Base-by-base conservation (phyloP, 2,888 invertebrate genomes). In the Criorhina ranunculi region DNA sequence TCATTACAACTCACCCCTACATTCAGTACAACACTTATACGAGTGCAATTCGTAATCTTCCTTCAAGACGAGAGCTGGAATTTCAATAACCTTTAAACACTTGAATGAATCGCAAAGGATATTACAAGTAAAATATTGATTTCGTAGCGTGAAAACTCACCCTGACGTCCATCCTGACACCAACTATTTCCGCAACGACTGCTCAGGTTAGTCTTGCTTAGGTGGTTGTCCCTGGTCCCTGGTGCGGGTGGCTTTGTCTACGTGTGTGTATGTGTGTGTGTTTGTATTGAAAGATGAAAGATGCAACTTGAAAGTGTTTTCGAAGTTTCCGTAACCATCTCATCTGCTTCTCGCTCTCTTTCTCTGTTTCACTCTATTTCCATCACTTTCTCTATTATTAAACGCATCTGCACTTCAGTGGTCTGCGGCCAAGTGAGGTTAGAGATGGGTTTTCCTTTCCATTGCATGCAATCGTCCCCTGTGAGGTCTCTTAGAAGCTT, bases 321-420 rank as follows among this genome's bases (percentile, higher is more conserved):
- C 8, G 17, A 77, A 64, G 62, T 77, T 77, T 66, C 12, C 70
- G n/a, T 8, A 51, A 44, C 12, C 60, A 60, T 29, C 24, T 24
- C 24, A 24, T 24, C 24, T 31, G 12, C 72, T 60, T n/a, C 17
- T 35, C 31, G 8, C 11, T 53, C 7, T 1, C 6, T 2, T 42
- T 1, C 46, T 57, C 42, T 31, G 2, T 60, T 37, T 19, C 5
- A 29, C 44, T 49, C 17, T 59, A 33, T 59, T 49, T 19, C 31
- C 42, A 76, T 59, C 60, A 82, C 44, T 82, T 77, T 77, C 72
- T 82, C 59, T 72, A 82, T 77, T 77, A 82, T 82, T 77, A 77
- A 82, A 77, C 82, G 77, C 82, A 82, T 82, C 77, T 77, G 77
- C 70, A 82, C 82, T 72, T 82, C 70, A 64, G 77, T 82, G 75